Evolutionary conservation across 1,140 invertebrate species (phyloP), one percentile per base, ranked within the genome.

Genomic region (Lordiphosa mommai): DNA sequence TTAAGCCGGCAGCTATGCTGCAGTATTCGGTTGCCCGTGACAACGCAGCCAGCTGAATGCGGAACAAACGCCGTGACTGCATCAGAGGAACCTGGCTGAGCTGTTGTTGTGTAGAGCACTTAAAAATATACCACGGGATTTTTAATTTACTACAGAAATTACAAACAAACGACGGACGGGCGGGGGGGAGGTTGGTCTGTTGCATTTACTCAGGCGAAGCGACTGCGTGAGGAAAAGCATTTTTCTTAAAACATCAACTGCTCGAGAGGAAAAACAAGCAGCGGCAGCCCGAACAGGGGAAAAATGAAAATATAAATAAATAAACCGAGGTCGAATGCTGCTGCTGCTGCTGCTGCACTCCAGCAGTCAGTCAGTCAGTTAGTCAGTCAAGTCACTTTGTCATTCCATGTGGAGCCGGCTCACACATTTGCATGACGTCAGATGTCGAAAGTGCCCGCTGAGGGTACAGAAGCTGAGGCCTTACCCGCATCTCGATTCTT

Each of bases 71-170:
- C 36, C 55, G 33, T 16, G 33, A 50, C 50, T 67, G 49, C 53
- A 66, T 48, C 34, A 59, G 12, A 37, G 29, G 36, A 58, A 71
- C 67, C 51, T 61, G 57, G 32, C 10, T 23, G 43, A 44, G 63
- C 43, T 49, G 61, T 43, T 61, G 50, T 36, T 53, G 16, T 64
- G 37, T 32, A 50, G 41, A 67, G 67, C 67, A 82, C 76, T 80
- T 61, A n/a, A 60, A 53, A 49, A 53, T 60, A 55, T 43, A 82
- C 58, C 77, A 36, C 71, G 63, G 53, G 71, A 66, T 72, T 84
- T 84, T 84, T 84, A 84, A 84, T 84, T 84, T 77, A 84, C 77
- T 84, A 60, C 68, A 61, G 60, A 82, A 84, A 84, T 69, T 72
- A 56, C 77, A 76, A 84, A 53, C 46, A 41, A 63, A 51, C 41